Conservation (phyloP, 2,888 invertebrate genomes). For the Tortricodes alternella region DNA sequence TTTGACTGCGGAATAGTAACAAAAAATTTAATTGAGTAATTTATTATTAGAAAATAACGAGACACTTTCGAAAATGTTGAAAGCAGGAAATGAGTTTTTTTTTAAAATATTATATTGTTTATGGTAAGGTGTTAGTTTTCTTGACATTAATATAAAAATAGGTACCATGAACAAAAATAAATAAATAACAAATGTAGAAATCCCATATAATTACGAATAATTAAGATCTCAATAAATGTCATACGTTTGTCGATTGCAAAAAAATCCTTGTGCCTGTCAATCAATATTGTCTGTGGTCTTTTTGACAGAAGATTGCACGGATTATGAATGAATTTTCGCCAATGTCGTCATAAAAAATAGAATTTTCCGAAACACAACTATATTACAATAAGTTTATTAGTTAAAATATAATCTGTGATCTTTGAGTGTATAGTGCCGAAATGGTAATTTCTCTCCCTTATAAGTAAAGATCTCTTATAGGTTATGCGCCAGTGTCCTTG, state of each 20-base stretch:
- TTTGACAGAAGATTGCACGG: slow-evolving; percentile 58
- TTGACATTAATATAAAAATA: no score
- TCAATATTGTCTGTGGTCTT: slow-evolving; percentile 32
- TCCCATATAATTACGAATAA: no score
- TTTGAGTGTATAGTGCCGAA: slow-evolving; percentile 40
- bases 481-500: slow-evolving; percentile 59
- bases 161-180: no score
- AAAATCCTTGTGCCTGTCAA: slow-evolving; percentile 7
- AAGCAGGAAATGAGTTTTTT: slow-evolving; percentile 49
- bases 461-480: slow-evolving; percentile 45
- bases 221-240: no score
- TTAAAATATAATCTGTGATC: slow-evolving; percentile 37
- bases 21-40: slow-evolving; percentile 46
- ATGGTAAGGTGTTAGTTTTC: slow-evolving; percentile 31
- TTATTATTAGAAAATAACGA: slow-evolving; percentile 40
- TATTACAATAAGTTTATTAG: slow-evolving; percentile 41
- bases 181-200: no score
- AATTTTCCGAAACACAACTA: slow-evolving; percentile 44
- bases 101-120: slow-evolving; percentile 47
- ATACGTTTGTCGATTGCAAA: background rate
- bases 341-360: slow-evolving; percentile 52
- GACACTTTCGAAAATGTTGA: slow-evolving; percentile 42
- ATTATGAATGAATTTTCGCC: slow-evolving; percentile 57
- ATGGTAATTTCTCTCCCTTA: slow-evolving; percentile 51
- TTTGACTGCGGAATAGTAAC: slow-evolving; percentile 42